phyloP scores from a whole-genome alignment of 1,140 invertebrate genomes.

The Aphis gossypii region DNA sequence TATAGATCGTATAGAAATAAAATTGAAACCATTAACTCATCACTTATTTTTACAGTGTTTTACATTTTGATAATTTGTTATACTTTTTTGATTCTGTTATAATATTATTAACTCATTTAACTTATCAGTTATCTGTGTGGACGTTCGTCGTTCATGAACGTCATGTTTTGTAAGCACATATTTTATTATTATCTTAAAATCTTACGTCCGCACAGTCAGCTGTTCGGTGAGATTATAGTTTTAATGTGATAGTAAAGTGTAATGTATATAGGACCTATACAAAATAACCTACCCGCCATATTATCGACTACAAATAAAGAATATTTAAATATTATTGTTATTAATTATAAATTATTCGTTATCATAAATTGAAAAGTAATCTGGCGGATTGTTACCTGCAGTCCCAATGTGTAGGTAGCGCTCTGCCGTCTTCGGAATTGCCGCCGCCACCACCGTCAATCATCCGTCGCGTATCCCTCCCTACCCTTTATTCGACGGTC shows the following conservation, averaged over 20 bases:
- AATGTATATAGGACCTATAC: neutral
- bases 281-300: neutral
- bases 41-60: neutral
- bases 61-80: neutral
- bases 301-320: too few relatives aligned
- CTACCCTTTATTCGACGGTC: neutral
- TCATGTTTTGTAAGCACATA: neutral
- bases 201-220: too few relatives aligned
- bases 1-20: neutral
- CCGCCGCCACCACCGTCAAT: slow-evolving; percentile 17
- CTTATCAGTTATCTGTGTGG: neutral
- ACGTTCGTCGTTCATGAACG: neutral
- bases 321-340: neutral
- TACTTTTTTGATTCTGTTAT: neutral
- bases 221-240: neutral
- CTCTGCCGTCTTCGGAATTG: neutral
- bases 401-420: slow-evolving; percentile 43
- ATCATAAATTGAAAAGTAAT: neutral
- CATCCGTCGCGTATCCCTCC: slow-evolving; percentile 30
- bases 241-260: neutral
- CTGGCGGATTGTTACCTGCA: slow-evolving; percentile 5
- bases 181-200: neutral
- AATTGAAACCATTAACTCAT: neutral
- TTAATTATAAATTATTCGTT: neutral
- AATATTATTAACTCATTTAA: neutral